These are phyloP conservation scores for Aporrectodea caliginosa DNA, from an alignment of 1,140 invertebrate species.

Conservation along the genomic window DNA sequence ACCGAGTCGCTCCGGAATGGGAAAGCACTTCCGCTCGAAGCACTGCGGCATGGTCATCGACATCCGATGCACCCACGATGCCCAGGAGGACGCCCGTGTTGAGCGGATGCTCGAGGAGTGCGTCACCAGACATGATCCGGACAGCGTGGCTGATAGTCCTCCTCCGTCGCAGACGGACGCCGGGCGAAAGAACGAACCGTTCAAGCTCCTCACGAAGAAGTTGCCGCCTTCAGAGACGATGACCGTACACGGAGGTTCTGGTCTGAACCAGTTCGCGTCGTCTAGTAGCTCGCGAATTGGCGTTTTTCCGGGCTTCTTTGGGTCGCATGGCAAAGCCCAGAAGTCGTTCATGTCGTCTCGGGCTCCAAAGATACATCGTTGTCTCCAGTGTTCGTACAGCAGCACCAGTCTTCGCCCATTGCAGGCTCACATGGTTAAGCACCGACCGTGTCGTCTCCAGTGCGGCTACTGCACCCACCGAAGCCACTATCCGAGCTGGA, in stretches of 20 bases:
- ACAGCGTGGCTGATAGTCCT: neutral
- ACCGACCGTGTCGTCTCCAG: neutral
- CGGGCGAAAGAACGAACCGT: neutral
- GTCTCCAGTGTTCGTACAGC: neutral
- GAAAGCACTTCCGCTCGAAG: slow-evolving; percentile 20
- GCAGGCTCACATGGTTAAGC: neutral
- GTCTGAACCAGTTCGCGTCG: too few relatives aligned
- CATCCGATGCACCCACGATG: neutral
- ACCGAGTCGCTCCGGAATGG: slow-evolving; percentile 17
- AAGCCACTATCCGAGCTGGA: slow-evolving; percentile 6
- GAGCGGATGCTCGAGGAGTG: neutral
- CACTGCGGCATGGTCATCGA: slow-evolving; percentile 13
- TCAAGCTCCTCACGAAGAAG: neutral
- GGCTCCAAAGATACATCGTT: neutral
- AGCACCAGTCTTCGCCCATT: neutral
- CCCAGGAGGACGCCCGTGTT: slow-evolving; percentile 1
- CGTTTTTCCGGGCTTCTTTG: too few relatives aligned
- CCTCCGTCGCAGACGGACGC: neutral
- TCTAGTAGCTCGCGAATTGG: too few relatives aligned
- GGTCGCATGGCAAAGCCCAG: neutral
- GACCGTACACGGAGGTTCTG: too few relatives aligned
- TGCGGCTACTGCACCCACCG: slow-evolving; percentile 17
- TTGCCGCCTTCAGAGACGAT: neutral
- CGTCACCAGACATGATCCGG: neutral
- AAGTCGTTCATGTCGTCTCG: neutral